A percentile compares a stretch with the other conserved stretches of the same genome.
phyloP scores from a whole-genome alignment of 2,113 vertebrate genomes.

The Macrotus californicus region DNA sequence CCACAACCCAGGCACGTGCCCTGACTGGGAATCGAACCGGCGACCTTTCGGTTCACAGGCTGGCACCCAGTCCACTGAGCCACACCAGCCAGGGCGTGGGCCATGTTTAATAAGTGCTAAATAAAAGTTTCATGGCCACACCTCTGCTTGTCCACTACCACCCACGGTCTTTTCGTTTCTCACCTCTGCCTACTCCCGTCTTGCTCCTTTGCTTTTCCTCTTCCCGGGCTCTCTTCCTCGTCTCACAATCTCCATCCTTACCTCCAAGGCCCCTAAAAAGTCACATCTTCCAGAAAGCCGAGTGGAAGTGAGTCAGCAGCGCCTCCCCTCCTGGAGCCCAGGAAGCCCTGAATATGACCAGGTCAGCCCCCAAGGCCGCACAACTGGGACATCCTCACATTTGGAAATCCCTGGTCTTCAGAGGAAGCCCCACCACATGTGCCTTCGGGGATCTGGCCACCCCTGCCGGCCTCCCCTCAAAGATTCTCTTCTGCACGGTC shows the following conservation, averaged over 20 bases:
- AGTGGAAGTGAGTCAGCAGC: not conserved
- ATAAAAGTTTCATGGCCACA: not conserved
- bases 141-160: not conserved
- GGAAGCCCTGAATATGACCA: not conserved
- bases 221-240: not conserved
- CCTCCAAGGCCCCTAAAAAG: not conserved
- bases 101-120: not conserved
- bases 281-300: not conserved
- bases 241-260: not conserved
- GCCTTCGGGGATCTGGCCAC: not conserved
- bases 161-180: not conserved
- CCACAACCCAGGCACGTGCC: too few species aligned
- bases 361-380: not conserved
- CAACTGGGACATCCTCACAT: not conserved
- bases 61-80: too few species aligned
- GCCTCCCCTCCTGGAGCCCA: too few species aligned
- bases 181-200: not conserved
- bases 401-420: not conserved
- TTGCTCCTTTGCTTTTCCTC: not conserved
- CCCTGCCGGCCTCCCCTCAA: not conserved
- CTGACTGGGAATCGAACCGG: too few species aligned
- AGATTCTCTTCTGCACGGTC: not conserved
- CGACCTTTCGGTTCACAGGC: too few species aligned
- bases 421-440: not conserved
- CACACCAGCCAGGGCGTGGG: too few species aligned